Evolutionary conservation across 2,113 vertebrate genomes (phyloP), one percentile per base, ranked within the genome.

Genomic region (Tauraco erythrolophus): DNA sequence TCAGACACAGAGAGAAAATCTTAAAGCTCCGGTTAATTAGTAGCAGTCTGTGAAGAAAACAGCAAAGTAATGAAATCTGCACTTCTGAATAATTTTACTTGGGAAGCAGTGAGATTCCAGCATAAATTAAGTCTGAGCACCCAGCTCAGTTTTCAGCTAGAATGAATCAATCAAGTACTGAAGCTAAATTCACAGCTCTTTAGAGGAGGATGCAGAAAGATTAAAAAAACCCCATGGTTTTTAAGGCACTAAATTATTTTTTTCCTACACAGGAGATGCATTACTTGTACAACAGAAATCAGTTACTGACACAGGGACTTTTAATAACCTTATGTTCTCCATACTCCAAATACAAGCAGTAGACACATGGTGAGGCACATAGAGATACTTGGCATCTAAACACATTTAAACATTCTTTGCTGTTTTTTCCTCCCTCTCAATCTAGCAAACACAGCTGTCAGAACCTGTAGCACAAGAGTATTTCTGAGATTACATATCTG

Each of bases 71-170:
- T 88, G 92, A 97, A 95, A 95, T 77, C 68, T 95, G 69, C 90
- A 91, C 82, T 97, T 91, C 65, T 94, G 85, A 79, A 89, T 87
- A 93, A 95, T 92, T 92, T 93, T 83, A 70, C 84, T 88, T 66
- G 51, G 68, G 75, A 90, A 91, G 82, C 33, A 88, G 70, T 75
- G 76, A 96, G 89, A 87, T 91, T 95, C 77, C 60, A 84, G 93
- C 87, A 97, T 95, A 96, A 96, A 97, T 96, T 96, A 96, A 81
- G 69, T 91, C 72, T 50, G 45, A 95, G 19, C 57, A 96, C 45
- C 66, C 71, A 88, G 53, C 82, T 92, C 85, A 62, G 71, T 78
- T 84, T 97, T 77, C 79, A 48, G 54, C 60, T 74, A 84, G 76
- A 92, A 91, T 66, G 37, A 94, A 88, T 82, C 70, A 85, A 39